phyloP scores from a whole-genome alignment of 1,140 invertebrate genomes.

The Trichonephila inaurata region DNA sequence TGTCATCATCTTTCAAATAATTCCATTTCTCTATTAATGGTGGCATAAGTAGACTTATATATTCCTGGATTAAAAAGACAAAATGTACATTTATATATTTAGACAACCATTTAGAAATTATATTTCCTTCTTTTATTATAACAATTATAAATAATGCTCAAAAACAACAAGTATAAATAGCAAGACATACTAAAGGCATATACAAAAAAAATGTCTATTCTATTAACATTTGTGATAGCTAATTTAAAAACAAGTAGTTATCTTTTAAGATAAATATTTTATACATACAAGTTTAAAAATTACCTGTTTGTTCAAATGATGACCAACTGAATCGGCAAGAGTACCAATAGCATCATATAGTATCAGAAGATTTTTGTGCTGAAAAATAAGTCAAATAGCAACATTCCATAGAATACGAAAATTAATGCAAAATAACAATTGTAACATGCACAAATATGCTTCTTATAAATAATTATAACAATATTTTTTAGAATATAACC shows the following conservation, averaged over 20 bases:
- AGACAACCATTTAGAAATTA: background rate
- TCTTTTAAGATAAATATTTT: background rate
- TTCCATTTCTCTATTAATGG: slow-evolving; percentile 99
- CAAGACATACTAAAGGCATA: no score
- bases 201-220: no score
- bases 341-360: slow-evolving; percentile 99
- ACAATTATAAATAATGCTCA: background rate
- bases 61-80: slow-evolving; percentile 83
- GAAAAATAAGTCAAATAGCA: slow-evolving; percentile 13
- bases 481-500: background rate
- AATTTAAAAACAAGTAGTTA: background rate
- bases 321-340: slow-evolving; percentile 97
- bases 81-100: background rate
- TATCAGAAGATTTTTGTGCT: slow-evolving; percentile 99
- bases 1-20: slow-evolving; percentile 98
- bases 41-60: slow-evolving; percentile 98
- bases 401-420: background rate
- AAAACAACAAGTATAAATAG: no score
- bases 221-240: no score
- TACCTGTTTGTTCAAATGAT: slow-evolving; percentile 95
- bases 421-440: background rate
- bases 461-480: background rate
- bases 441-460: background rate
- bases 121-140: background rate
- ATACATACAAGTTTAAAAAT: background rate